A percentile compares a stretch with the other conserved stretches of the same genome.
Conservation (phyloP, 23 tunicate species). For the Botrylloides violaceus region DNA sequence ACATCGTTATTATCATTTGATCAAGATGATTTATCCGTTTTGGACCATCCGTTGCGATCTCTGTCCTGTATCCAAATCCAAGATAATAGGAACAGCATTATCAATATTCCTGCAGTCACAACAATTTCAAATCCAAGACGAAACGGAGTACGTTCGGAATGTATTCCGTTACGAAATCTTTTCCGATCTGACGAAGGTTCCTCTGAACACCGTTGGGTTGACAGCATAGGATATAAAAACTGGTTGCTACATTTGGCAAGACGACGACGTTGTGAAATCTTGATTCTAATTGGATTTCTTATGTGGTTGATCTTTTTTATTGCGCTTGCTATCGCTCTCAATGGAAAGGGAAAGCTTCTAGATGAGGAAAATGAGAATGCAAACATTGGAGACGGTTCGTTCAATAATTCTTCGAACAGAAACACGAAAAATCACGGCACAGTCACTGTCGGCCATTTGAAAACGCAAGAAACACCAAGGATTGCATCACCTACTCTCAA, state of each 20-base stretch:
- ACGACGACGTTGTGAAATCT: conserved; percentile 50
- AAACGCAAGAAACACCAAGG: too few relatives aligned
- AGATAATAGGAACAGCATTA: background rate
- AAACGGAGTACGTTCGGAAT: background rate
- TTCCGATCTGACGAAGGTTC: background rate
- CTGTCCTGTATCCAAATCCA: background rate
- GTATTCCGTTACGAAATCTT: background rate
- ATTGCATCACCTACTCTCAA: too few relatives aligned
- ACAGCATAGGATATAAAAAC: conserved; percentile 43
- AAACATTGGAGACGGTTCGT: background rate
- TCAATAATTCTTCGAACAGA: too few relatives aligned
- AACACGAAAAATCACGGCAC: too few relatives aligned
- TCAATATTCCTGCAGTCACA: background rate
- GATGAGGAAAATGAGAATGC: background rate
- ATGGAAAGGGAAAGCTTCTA: conserved; percentile 29
- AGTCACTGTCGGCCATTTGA: too few relatives aligned
- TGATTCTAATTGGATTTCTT: conserved; percentile 46
- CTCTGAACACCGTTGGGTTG: background rate
- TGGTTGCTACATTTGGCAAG: conserved; percentile 55
- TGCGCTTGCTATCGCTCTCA: conserved; percentile 59
- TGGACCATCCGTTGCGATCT: conserved; percentile 8
- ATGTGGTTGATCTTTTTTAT: conserved; percentile 71
- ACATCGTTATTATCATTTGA: background rate
- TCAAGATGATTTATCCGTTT: background rate
- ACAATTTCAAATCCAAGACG: background rate